phyloP scores from a whole-genome alignment of 2,113 vertebrate species.

The Vicugna pacos region DNA sequence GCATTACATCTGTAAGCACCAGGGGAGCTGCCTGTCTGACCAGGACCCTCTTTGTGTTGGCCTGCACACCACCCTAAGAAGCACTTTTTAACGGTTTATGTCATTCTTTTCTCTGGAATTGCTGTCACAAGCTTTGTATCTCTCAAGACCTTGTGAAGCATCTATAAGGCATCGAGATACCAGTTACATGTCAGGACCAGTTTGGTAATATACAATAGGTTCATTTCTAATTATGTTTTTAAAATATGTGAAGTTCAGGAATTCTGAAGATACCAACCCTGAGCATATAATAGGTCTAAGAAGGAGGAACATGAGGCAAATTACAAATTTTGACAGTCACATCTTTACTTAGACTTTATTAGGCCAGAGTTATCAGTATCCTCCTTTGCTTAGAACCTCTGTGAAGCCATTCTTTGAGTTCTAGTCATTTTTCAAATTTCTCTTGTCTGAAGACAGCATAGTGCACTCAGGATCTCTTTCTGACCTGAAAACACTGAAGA shows the following conservation, averaged over 20 bases:
- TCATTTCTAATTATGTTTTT: conserved; percentile 25
- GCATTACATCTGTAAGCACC: not conserved
- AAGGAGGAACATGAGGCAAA: not conserved
- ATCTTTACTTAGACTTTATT: not conserved
- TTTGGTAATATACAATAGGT: not conserved
- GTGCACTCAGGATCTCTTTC: not conserved
- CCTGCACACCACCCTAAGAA: not conserved
- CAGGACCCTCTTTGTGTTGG: not conserved
- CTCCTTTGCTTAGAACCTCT: not conserved
- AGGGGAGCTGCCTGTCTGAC: not conserved
- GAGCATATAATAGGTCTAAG: not conserved
- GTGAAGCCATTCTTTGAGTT: not conserved
- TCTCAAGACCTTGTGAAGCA: not conserved
- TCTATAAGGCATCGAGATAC: not conserved
- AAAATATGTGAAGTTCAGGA: not conserved
- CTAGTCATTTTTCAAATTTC: not conserved
- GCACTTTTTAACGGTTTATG: not conserved
- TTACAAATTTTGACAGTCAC: not conserved
- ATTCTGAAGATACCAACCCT: not conserved
- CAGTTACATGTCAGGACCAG: not conserved
- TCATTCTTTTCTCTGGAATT: not conserved
- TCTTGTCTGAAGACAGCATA: not conserved
- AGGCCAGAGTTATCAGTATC: not conserved
- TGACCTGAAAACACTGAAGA: not conserved
- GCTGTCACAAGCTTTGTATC: not conserved